Conservation (phyloP, 2,797 vertebrate genomes). For the Gypaetus barbatus region DNA sequence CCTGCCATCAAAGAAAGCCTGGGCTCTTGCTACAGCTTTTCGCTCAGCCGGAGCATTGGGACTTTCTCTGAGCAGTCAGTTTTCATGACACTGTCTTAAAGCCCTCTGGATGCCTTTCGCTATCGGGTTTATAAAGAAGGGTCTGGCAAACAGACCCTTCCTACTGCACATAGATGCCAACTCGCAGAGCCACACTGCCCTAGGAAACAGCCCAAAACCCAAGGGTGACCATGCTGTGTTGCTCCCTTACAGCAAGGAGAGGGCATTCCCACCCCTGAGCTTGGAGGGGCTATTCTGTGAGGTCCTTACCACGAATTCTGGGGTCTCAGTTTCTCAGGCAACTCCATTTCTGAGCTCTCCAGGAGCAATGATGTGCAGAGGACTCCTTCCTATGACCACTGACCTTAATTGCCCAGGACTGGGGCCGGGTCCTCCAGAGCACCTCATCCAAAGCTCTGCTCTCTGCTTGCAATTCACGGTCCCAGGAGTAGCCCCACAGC, state of each 20-base stretch:
- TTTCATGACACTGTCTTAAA: neutral
- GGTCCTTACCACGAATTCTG: neutral
- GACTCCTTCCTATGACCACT: neutral
- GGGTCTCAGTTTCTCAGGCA: neutral
- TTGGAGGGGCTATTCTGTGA: fast-evolving
- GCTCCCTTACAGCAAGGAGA: neutral
- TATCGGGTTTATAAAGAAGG: neutral
- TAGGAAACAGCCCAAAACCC: neutral
- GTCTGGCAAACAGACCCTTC: neutral
- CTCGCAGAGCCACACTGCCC: neutral
- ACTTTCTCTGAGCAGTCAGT: neutral
- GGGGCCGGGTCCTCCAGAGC: neutral
- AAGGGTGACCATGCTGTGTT: fast-evolving
- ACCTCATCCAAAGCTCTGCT: neutral
- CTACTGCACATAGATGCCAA: neutral
- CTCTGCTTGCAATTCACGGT: neutral
- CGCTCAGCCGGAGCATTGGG: neutral
- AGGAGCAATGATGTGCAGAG: neutral
- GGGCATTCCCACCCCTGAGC: neutral
- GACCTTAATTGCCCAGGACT: neutral
- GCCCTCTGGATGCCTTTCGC: neutral
- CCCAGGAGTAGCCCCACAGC: neutral
- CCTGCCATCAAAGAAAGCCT: neutral
- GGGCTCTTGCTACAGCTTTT: neutral
- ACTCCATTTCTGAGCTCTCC: neutral